Evolutionary conservation across 2,888 invertebrate genomes (phyloP).

Genomic region (Plemyria rubiginata): DNA sequence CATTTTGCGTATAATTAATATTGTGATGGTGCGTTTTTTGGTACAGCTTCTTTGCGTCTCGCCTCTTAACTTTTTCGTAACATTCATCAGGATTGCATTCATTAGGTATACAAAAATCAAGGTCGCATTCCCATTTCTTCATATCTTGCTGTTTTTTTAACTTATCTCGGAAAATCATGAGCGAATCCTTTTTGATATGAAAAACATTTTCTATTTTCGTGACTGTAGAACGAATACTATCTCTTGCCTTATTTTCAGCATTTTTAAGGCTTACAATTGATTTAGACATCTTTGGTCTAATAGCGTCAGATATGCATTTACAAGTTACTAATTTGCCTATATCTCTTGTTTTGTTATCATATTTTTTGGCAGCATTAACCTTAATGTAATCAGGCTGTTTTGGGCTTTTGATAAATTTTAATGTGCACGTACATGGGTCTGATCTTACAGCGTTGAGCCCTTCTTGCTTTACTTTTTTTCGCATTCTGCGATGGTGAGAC

Average conservation of each 20-base stretch:
- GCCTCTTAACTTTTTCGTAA: constrained; percentile 30
- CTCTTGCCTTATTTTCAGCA: constrained; percentile 36
- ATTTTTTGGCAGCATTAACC: constrained; percentile 21
- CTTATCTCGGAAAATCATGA: constrained; percentile 52
- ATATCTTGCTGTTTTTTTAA: constrained; percentile 44
- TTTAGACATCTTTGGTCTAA: constrained; percentile 16
- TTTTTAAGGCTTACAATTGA: constrained; percentile 41
- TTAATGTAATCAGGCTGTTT: constrained; percentile 17
- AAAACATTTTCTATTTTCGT: constrained; percentile 40
- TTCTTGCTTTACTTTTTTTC: background rate
- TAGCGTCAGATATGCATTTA: constrained; percentile 33
- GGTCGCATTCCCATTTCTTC: constrained; percentile 41
- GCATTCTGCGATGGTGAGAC: constrained; percentile 9
- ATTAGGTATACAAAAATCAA: constrained; percentile 37
- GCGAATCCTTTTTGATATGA: constrained; percentile 56
- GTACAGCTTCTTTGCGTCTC: constrained; percentile 14
- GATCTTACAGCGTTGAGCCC: constrained; percentile 48
- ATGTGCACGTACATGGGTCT: constrained; percentile 54
- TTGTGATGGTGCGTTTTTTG: constrained; percentile 4
- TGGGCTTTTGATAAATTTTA: constrained; percentile 39
- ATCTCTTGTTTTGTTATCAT: constrained; percentile 16
- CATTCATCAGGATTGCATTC: constrained; percentile 36
- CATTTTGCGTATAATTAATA: background rate
- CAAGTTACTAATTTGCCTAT: constrained; percentile 33
- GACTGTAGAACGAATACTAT: constrained; percentile 38